Base-by-base conservation (phyloP, 2,888 invertebrate species). In the Andrena fulva region DNA sequence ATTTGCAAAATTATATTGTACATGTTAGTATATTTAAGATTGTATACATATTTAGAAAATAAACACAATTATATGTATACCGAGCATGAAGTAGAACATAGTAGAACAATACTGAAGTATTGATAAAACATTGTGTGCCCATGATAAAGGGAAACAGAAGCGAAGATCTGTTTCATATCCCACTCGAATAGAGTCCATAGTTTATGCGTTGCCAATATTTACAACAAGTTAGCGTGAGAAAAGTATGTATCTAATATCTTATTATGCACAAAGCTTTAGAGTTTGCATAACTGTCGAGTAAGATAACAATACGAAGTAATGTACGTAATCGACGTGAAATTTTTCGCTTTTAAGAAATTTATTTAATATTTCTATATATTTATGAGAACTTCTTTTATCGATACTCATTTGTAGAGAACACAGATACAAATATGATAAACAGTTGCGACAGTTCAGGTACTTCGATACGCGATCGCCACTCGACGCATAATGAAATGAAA, bases 41-140 rank as follows among this genome's bases (percentile, higher is more conserved):
- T 35, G 35, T 35, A 35, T 35, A 35, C 10, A 35, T 35, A 10
- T 35, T 35, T 10, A 35, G 10, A 35, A 35, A 35, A 35, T 35
- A 35, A 35, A 35, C 10, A 10, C 35, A 35, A 35, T 35, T 35
- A 10, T 35, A 35, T 12, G 1, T 35, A 35, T 35, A 35, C 35
- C 35, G 12, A 35, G 3, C 35, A 35, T 35, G 12, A 54, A 10
- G 16, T 56, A 59, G 27, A 42, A 7, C 12, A 20, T 42, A 10
- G 16, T 56, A 59, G 27, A 42, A 7, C 12, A 20, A n/a, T 33
- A 2, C 7, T 48, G 2, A 59, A 12, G 24, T 80, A 80, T 80
- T 79, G 80, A 80, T 63, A 67, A 80, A 80, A 80, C 80, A 80
- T 79, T 62, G n/a, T 27, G 0, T 8, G 29, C 1, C 16, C 12